Percentiles rank a stretch among this genome's conserved stretches.
phyloP scores from a whole-genome alignment of 2,888 invertebrate genomes.

The Barypeithes pellucidus region DNA sequence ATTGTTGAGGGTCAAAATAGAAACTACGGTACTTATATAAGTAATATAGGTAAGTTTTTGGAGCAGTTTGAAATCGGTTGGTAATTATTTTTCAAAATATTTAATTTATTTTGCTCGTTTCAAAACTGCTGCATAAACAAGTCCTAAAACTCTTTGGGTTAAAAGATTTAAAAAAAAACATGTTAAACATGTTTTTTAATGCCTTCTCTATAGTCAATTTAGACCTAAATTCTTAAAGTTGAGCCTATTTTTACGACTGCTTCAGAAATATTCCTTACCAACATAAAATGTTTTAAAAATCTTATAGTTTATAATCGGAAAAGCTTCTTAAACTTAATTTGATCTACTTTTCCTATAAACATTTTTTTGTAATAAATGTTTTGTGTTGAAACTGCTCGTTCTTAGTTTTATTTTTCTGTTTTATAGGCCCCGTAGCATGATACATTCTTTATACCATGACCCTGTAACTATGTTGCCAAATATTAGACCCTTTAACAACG shows the following conservation, averaged over 20 bases:
- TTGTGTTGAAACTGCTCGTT: slow-evolving; percentile 6
- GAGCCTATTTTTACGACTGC: not conserved
- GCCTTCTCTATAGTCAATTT: not conserved
- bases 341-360: slow-evolving; percentile 6
- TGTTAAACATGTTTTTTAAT: not conserved
- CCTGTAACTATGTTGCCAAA: too few species aligned
- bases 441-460: too few species aligned
- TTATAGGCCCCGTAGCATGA: too few species aligned
- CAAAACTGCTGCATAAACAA: not conserved
- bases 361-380: slow-evolving; percentile 21
- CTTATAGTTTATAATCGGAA: not conserved
- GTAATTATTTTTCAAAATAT: too few species aligned
- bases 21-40: not conserved
- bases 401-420: too few species aligned
- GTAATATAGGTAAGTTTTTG: too few species aligned
- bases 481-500: too few species aligned
- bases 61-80: not conserved
- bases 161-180: not conserved
- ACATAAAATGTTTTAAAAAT: not conserved
- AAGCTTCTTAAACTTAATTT: slow-evolving; percentile 8
- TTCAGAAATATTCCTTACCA: too few species aligned
- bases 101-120: not conserved
- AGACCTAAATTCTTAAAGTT: not conserved
- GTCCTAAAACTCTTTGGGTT: not conserved
- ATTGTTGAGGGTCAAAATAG: slow-evolving; percentile 3